These are phyloP conservation scores for Stichopus chloronotus DNA, from an alignment of 35 echinoderm and acorn worm species.

Conservation along the genomic window DNA sequence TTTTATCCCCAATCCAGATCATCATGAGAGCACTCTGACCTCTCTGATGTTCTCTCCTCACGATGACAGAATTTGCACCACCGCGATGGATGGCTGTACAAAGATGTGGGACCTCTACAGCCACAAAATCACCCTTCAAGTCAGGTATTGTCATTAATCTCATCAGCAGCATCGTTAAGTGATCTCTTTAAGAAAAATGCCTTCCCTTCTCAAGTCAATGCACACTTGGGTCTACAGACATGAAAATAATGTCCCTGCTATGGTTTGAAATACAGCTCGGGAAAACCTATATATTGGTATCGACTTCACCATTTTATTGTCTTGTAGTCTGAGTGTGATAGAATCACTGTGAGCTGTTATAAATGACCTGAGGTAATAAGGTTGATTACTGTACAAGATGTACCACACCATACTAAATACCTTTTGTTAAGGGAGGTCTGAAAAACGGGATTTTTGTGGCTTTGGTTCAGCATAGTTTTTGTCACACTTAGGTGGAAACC, in stretches of 20 bases:
- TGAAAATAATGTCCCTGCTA: not conserved
- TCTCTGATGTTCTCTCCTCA: slow-evolving; percentile 90
- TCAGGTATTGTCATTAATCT: slow-evolving; percentile 61
- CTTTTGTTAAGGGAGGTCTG: too few relatives aligned
- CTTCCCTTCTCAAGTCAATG: not conserved
- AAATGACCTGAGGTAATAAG: too few relatives aligned
- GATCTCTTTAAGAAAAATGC: not conserved
- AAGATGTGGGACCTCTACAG: slow-evolving; percentile 87
- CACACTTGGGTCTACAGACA: not conserved
- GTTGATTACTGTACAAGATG: too few relatives aligned
- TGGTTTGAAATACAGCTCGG: too few relatives aligned
- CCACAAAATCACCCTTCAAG: slow-evolving; percentile 66
- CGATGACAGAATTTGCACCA: slow-evolving; percentile 88
- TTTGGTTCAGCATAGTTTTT: too few relatives aligned
- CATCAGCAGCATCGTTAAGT: not conserved
- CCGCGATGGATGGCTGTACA: slow-evolving; percentile 88
- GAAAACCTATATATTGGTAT: too few relatives aligned
- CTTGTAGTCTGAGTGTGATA: too few relatives aligned
- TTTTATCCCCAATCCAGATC: slow-evolving; percentile 59
- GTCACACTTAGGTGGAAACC: too few relatives aligned
- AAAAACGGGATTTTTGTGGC: too few relatives aligned
- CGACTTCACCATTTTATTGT: too few relatives aligned
- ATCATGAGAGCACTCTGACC: slow-evolving; percentile 87
- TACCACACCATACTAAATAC: too few relatives aligned
- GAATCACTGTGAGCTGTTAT: too few relatives aligned